Evolutionary conservation across 2,888 invertebrate species (phyloP).

Genomic region (Torymus auratus): DNA sequence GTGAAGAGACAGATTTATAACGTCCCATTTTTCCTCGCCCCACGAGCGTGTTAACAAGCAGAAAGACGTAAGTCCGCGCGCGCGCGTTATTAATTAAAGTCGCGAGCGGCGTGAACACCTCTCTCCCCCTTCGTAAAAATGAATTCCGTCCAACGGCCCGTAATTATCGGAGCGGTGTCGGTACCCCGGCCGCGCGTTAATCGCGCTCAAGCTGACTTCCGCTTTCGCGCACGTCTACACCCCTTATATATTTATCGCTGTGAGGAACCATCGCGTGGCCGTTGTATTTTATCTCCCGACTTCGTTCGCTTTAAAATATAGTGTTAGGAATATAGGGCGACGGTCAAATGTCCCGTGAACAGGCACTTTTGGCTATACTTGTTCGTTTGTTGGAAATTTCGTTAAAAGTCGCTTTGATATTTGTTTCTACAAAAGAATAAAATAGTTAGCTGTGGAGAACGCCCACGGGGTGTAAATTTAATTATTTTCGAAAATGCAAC

Average conservation of each 20-base stretch:
- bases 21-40: constrained; percentile 53
- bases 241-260: constrained; percentile 46
- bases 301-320: neutral
- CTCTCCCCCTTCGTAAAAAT: constrained; percentile 38
- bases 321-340: no score
- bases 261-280: neutral
- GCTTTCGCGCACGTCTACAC: constrained; percentile 9
- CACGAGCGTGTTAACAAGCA: constrained; percentile 55
- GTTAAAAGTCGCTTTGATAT: no score
- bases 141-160: constrained; percentile 50
- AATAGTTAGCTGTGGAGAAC: no score
- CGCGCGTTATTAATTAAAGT: constrained; percentile 57
- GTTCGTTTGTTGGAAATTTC: no score
- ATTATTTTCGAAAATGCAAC: no score
- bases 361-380: no score
- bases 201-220: constrained; percentile 50
- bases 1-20: constrained; percentile 56
- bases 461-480: no score
- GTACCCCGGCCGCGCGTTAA: constrained; percentile 34
- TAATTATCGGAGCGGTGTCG: constrained; percentile 52
- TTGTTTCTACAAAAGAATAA: no score
- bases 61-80: constrained; percentile 31
- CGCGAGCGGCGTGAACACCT: neutral
- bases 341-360: no score
- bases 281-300: constrained; percentile 35